Evolutionary conservation across 2,888 invertebrate genomes (phyloP).

Genomic region (Lydus trimaculatus): DNA sequence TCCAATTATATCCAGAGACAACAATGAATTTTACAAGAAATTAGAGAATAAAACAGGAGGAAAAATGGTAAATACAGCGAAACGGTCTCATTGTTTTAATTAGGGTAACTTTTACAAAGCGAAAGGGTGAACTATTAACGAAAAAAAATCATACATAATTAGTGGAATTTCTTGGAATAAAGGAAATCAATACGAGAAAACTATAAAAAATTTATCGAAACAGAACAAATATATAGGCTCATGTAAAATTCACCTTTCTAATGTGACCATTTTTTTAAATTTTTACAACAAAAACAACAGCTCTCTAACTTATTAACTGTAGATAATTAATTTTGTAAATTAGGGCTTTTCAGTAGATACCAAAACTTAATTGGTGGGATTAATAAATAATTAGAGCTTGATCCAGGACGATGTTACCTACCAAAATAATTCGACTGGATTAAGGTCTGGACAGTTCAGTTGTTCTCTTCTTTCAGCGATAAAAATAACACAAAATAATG

Average conservation of each 20-base stretch:
- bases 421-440: neutral
- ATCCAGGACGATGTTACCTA: neutral
- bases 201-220: no score
- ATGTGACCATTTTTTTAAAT: neutral
- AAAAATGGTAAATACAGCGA: neutral
- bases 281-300: no score
- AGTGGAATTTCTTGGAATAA: no score
- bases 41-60: neutral
- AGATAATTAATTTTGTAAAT: neutral
- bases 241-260: neutral
- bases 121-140: neutral
- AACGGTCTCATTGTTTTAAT: neutral
- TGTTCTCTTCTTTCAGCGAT: no score
- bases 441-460: neutral
- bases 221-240: no score
- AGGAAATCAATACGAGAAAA: no score
- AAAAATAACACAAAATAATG: neutral
- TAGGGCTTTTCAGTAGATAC: neutral
- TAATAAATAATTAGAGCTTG: neutral
- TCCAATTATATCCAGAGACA: neutral
- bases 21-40: neutral
- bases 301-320: neutral
- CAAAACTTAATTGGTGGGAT: neutral
- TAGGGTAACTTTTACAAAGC: neutral
- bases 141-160: no score